Evolutionary conservation across 2,888 invertebrate genomes (phyloP), one percentile per base, ranked within the genome.

Genomic region (Sialis lutaria): DNA sequence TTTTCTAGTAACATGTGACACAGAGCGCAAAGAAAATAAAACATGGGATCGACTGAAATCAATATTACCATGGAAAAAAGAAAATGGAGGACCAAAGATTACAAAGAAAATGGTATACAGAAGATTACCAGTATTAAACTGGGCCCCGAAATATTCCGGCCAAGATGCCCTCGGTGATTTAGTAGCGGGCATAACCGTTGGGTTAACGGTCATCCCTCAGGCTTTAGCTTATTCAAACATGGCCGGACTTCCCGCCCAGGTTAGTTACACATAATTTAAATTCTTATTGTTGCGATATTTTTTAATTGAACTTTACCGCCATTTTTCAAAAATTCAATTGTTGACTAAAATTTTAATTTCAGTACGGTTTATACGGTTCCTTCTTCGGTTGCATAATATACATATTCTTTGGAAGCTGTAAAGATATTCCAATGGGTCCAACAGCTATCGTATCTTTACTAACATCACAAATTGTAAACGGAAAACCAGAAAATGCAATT

Each of bases 281-380:
- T 44, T 9, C 6, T 22, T 45, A 40, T 50, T 4, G 46, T 42
- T 43, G 48, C 51, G 43, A 33, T 33, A 30, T 33, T 33, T 40
- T 44, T 40, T 51, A n/a, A n/a, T n/a, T n/a, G n/a, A n/a, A n/a
- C n/a, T n/a, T n/a, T n/a, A n/a, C n/a, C n/a, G n/a, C n/a, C n/a
- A n/a, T n/a, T n/a, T n/a, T n/a, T n/a, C n/a, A n/a, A n/a, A n/a
- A n/a, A n/a, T n/a, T n/a, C n/a, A n/a, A n/a, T n/a, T n/a, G n/a
- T n/a, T n/a, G n/a, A n/a, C n/a, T n/a, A 2, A 6, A 6, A 10
- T 37, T 49, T 53, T 49, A 42, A 48, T 57, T 64, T 8, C 73
- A 91, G 82, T 86, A 88, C 65, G 95, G 93, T 40, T 70, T 95
- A 45, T 93, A 93, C 66, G 86, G 90, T 46, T 88, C 92, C n/a